phyloP scores from a whole-genome alignment of 2,888 invertebrate species.

The Trachelus troglodyta region DNA sequence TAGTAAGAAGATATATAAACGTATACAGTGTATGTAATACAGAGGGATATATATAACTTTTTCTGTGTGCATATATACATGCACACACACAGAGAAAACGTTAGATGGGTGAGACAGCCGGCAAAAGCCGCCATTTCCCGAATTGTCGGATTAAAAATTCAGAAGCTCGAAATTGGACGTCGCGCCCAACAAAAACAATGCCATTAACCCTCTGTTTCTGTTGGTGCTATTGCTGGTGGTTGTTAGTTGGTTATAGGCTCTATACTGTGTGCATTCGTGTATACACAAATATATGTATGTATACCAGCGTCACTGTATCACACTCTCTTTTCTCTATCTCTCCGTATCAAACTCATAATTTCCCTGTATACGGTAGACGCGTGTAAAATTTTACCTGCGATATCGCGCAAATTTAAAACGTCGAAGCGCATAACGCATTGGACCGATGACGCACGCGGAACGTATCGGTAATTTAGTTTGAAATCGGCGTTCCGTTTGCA shows the following conservation, averaged over 20 bases:
- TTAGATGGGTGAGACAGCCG: background rate
- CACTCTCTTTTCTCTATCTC: background rate
- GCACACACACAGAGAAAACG: too few relatives aligned
- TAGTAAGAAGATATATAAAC: slow-evolving; percentile 2
- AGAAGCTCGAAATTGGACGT: slow-evolving; percentile 23
- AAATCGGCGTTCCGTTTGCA: slow-evolving; percentile 32
- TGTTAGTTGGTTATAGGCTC: too few relatives aligned
- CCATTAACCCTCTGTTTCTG: slow-evolving; percentile 12
- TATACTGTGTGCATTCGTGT: too few relatives aligned
- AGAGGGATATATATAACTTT: too few relatives aligned
- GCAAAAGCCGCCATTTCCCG: slow-evolving; percentile 6
- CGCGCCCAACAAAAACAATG: slow-evolving; percentile 24
- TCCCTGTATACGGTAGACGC: background rate
- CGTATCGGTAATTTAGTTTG: slow-evolving; percentile 41
- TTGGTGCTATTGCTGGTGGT: background rate
- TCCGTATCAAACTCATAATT: background rate
- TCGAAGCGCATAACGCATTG: too few relatives aligned
- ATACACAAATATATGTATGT: too few relatives aligned
- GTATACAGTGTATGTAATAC: background rate
- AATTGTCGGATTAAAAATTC: slow-evolving; percentile 19
- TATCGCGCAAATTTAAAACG: too few relatives aligned
- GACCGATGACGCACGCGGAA: slow-evolving; percentile 11
- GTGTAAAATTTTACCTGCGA: too few relatives aligned
- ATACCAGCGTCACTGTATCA: background rate
- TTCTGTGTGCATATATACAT: too few relatives aligned